Base-by-base conservation (phyloP, 2,113 vertebrate genomes). In the Tyto alba region DNA sequence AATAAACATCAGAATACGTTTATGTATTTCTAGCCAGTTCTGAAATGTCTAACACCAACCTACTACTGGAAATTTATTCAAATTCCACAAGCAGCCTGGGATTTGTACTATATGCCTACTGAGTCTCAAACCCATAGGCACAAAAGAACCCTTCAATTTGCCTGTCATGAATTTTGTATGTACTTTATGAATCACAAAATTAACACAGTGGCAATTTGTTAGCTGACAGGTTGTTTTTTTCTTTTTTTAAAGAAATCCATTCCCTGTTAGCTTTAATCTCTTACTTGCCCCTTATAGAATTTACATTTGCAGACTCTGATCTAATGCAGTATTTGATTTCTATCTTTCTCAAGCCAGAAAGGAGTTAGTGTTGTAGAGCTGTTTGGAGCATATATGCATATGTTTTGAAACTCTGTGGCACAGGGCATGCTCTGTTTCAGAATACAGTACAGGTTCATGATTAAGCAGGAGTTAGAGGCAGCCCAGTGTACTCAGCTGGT, bases 341-440 rank as follows among this genome's bases (percentile, higher is more conserved):
- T 19, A 2, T 60, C 11, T 26, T 57, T 56, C 71, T 59, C 6
- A 13, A 69, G 48, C 27, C 41, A 34, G 56, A 32, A 8, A 69
- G 25, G 56, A 71, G 36, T 53, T 75, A 71, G 25, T 1, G 3
- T 29, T 76, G 34, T 52, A 63, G 50, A 76, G n/a, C 26, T 66
- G 22, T 40, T 53, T 16, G 38, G 63, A 45, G 11, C 6, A 26
- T 1, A 1, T 59, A 32, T 26, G 13, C 2, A 1, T 13, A 6
- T 13, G 11, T 25, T 76, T 45, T 29, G 38, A 32, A 90, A 19
- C 38, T 53, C 38, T 3, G 2, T 29, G 38, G 45, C 26, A 41
- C 15, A 41, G 18, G 27, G 6, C 14, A 32, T n/a, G 11, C 50
- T 41, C 9, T 36, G 1, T 41, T 93, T 81, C 32, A 25, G 56